Evolutionary conservation across 1,140 invertebrate genomes (phyloP), one percentile per base, ranked within the genome.

Genomic region (Pantala flavescens): DNA sequence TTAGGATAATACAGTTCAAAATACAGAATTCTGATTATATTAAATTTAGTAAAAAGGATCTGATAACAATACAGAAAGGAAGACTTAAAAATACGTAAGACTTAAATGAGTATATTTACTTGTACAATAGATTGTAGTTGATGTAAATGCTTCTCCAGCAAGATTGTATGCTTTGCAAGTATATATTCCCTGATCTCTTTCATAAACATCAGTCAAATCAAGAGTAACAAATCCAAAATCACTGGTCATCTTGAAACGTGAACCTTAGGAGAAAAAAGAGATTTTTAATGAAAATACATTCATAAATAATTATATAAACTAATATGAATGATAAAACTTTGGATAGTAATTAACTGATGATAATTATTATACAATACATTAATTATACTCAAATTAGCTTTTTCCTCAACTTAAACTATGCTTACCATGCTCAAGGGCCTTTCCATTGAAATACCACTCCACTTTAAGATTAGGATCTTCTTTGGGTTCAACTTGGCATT

Each of bases 391-490:
- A 36, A 36, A 36, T 2, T 36, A 5, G 28, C 9, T 2, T 9
- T 36, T 36, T 2, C 9, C 28, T 36, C 28, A 36, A 36, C 28
- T 2, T 5, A 36, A 36, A 36, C 28, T 5, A 36, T 63, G 76
- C 77, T 78, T 78, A 77, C 91, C 93, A 81, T 93, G 91, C 77
- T 93, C 91, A 23, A 96, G 82, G 42, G 89, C 85, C 84, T 95
- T 95, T 49, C 94, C 94, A 81, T 97, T 96, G 79, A 96, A 94
- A 82, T 93, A 96, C 94, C 94, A 96, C 84, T 96, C 94, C 75
- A 96, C 91, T 78, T 90, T 93, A n/a, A 97, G 85, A 80, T 97
- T 92, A 2, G 97, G 97, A 87, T 99, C 98, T 81, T 96, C 91
- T 82, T 98, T 95, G 0, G 97, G 98, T 83, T 96, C 93, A 9